These are phyloP conservation scores for Sebastes steindachneri DNA, from an alignment of 2,797 vertebrate species.

Conservation along the genomic window DNA sequence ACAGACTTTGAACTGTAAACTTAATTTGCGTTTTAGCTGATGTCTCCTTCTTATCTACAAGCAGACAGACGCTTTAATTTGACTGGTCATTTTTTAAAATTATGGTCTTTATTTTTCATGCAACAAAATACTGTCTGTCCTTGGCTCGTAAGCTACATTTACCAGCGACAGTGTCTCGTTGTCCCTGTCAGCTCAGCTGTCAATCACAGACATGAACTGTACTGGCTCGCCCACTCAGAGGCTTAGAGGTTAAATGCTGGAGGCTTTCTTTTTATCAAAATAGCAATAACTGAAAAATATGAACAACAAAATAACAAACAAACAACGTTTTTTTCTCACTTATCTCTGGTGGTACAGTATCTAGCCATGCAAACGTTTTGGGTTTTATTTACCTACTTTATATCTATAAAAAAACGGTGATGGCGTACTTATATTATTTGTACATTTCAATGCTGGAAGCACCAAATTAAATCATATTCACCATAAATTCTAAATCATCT, in stretches of 20 bases:
- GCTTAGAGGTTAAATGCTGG: background rate
- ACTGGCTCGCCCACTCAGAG: background rate
- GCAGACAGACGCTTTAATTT: background rate
- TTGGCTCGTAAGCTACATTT: background rate
- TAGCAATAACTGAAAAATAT: background rate
- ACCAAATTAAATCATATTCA: no score
- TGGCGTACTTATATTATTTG: background rate
- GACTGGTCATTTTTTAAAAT: background rate
- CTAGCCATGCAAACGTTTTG: background rate
- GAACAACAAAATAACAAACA: no score
- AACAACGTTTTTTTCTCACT: background rate
- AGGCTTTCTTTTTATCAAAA: background rate
- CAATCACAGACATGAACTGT: background rate
- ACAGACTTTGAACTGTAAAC: background rate
- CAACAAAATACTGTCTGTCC: background rate
- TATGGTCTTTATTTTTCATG: background rate
- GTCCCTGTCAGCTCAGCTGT: background rate
- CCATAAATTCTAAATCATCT: no score
- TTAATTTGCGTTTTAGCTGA: background rate
- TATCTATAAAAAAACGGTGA: background rate
- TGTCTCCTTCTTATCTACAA: background rate
- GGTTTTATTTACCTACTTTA: background rate
- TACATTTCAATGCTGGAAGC: no score
- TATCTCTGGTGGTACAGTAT: no score
- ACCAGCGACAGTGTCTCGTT: background rate